These are phyloP conservation scores for Microtus ochrogaster DNA, from an alignment of 2,113 vertebrate species.

Conservation along the genomic window DNA sequence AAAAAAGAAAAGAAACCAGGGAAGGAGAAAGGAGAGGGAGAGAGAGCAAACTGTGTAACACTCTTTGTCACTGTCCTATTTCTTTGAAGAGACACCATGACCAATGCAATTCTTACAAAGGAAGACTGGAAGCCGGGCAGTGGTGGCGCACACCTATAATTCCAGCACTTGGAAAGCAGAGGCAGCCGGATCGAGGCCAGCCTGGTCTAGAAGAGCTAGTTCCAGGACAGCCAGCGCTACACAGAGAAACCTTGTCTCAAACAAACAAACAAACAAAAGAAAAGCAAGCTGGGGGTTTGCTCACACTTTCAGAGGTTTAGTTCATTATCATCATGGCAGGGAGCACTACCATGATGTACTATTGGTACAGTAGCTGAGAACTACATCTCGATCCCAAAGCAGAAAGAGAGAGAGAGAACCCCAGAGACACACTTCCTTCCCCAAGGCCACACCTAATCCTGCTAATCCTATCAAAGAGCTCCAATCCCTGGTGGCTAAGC, in stretches of 20 bases:
- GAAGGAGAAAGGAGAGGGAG: neutral
- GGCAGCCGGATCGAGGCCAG: no score
- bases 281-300: neutral
- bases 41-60: neutral
- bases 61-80: neutral
- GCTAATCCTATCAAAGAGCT: neutral
- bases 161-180: no score
- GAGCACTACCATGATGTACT: neutral
- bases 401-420: neutral
- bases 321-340: neutral
- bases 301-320: neutral
- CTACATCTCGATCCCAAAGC: neutral
- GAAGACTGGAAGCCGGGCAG: no score
- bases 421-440: neutral
- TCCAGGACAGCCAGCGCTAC: no score
- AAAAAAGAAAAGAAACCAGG: neutral
- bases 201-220: no score
- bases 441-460: neutral
- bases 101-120: neutral
- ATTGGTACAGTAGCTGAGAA: neutral
- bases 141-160: no score
- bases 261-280: no score
- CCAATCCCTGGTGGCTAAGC: neutral
- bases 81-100: neutral
- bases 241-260: no score